Evolutionary conservation across 2,113 vertebrate genomes (phyloP).

Genomic region (Ascaphus truei): DNA sequence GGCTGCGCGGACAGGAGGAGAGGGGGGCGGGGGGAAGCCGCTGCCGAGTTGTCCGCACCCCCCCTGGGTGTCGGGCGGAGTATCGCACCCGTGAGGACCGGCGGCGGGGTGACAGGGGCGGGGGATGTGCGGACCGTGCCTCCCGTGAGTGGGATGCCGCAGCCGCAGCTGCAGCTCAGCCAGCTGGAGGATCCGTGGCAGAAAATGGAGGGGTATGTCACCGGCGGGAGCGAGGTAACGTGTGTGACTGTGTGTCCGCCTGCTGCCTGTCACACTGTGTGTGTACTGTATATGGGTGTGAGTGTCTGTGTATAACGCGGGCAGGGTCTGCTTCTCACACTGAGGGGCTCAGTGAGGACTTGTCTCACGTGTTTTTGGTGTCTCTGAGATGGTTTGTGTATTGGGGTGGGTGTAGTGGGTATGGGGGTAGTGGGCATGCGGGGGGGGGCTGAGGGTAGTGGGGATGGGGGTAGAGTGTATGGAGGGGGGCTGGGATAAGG

Average conservation of each 20-base stretch:
- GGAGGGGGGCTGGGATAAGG: slow-evolving; percentile 27
- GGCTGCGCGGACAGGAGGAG: slow-evolving; percentile 28
- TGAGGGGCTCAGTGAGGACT: no score
- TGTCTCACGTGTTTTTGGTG: no score
- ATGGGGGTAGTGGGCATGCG: not conserved
- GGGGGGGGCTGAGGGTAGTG: not conserved
- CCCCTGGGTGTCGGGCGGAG: no score
- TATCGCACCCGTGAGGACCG: not conserved
- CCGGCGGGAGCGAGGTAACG: slow-evolving; percentile 68
- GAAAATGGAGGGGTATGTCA: slow-evolving; percentile 83
- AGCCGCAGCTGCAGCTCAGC: slow-evolving; percentile 50
- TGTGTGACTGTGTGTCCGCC: not conserved
- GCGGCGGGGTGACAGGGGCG: slow-evolving; percentile 10
- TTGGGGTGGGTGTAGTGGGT: no score
- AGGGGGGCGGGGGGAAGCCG: not conserved
- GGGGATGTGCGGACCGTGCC: slow-evolving; percentile 13
- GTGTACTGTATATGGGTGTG: not conserved
- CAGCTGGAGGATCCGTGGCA: slow-evolving; percentile 69
- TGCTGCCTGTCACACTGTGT: not conserved
- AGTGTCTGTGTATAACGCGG: no score
- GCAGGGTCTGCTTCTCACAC: no score
- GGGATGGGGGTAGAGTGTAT: no score
- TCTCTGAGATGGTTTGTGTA: no score
- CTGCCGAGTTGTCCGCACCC: not conserved
- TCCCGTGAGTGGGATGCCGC: slow-evolving; percentile 61